Conservation (phyloP, 1,140 invertebrate genomes). For the Olivierus martensii region DNA sequence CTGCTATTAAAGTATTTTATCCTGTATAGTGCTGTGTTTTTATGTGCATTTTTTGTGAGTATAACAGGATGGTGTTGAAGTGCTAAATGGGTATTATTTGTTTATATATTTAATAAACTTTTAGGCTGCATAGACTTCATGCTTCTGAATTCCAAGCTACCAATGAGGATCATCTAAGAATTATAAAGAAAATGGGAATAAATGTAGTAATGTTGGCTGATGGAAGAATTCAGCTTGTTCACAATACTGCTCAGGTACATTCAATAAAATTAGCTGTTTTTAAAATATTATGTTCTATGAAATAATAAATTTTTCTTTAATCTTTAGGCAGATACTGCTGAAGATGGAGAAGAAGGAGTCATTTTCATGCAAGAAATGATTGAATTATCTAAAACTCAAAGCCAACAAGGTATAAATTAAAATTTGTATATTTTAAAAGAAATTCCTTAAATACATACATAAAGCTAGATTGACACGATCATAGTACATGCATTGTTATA, state of each 20-base stretch:
- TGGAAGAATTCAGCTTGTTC: conserved; percentile 77
- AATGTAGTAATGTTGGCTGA: conserved; percentile 72
- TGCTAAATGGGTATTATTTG: too few species aligned
- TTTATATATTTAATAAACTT: background rate
- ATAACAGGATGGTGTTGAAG: too few species aligned
- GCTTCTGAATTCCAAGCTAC: conserved; percentile 47
- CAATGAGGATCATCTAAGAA: conserved; percentile 76
- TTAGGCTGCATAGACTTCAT: conserved; percentile 14
- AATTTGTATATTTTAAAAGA: background rate
- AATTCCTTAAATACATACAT: too few species aligned
- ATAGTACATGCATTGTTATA: too few species aligned
- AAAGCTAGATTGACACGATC: too few species aligned
- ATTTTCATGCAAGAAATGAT: conserved; percentile 97
- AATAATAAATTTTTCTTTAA: conserved; percentile 2
- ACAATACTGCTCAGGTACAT: conserved; percentile 39
- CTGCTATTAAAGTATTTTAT: too few species aligned
- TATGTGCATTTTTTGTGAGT: too few species aligned
- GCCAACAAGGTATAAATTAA: background rate
- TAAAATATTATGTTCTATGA: background rate
- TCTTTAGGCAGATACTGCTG: conserved; percentile 57
- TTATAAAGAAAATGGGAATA: conserved; percentile 88
- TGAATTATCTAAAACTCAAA: conserved; percentile 46
- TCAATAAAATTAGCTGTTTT: background rate
- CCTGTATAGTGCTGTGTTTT: too few species aligned
- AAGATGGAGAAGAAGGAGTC: conserved; percentile 80